These are phyloP conservation scores for Dromococcyx pavoninus DNA, from an alignment of 2,797 vertebrate species.

Conservation along the genomic window DNA sequence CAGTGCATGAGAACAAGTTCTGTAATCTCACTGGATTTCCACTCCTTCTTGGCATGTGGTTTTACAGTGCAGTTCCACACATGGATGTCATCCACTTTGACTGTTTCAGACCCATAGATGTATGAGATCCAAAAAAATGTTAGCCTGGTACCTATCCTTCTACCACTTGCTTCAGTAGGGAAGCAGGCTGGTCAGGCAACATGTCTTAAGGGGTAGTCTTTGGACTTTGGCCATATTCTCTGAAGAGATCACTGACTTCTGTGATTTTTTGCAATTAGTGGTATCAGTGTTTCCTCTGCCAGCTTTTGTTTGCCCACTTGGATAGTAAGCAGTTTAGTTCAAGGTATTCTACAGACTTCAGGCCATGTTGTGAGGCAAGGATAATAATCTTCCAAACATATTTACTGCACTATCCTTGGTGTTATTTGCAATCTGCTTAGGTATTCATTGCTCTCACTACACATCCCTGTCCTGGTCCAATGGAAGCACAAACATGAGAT, in stretches of 20 bases:
- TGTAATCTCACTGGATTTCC: not conserved
- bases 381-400: not conserved
- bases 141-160: not conserved
- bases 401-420: not conserved
- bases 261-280: not conserved
- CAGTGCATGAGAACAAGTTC: not conserved
- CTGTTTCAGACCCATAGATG: not conserved
- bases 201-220: not conserved
- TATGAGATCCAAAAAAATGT: not conserved
- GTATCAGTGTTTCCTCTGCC: not conserved
- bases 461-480: not conserved
- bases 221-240: not conserved
- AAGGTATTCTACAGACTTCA: not conserved
- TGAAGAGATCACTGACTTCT: not conserved
- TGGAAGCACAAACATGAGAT: not conserved
- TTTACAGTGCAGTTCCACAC: not conserved
- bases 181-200: not conserved
- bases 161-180: not conserved
- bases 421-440: not conserved
- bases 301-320: not conserved
- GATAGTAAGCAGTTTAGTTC: not conserved
- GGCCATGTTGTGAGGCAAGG: not conserved
- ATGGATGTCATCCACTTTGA: not conserved
- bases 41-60: not conserved
- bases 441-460: not conserved